Percentiles rank a stretch among this genome's conserved stretches.
Evolutionary conservation across 2,888 invertebrate species (phyloP).

Genomic region (Callimorpha dominula): DNA sequence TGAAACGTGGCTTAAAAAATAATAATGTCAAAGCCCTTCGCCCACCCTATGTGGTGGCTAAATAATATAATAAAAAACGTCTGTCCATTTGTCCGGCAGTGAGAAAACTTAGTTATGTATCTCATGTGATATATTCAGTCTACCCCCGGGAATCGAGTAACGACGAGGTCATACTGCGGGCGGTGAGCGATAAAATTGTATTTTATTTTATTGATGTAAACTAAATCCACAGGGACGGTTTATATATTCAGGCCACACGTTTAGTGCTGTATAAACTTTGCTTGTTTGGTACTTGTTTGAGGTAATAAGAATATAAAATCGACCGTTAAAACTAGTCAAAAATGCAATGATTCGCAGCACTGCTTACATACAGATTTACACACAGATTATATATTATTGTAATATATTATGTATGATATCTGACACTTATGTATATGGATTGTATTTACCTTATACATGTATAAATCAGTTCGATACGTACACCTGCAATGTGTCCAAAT

Average conservation of each 20-base stretch:
- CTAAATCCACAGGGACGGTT: background rate
- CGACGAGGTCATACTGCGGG: constrained; percentile 22
- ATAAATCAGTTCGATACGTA: too few relatives aligned
- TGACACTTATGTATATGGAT: too few relatives aligned
- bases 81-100: constrained; percentile 23
- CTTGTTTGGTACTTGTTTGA: background rate
- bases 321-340: background rate
- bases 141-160: constrained; percentile 5
- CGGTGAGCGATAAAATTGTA: constrained; percentile 17
- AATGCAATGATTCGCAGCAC: background rate
- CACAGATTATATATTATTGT: too few relatives aligned
- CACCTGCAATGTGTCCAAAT: too few relatives aligned
- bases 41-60: constrained; percentile 15
- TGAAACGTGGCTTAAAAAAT: constrained; percentile 8
- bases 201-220: constrained; percentile 2
- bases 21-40: constrained; percentile 12
- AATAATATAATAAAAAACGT: constrained; percentile 41
- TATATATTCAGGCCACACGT: background rate
- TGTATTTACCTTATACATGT: too few relatives aligned
- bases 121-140: constrained; percentile 33
- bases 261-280: background rate
- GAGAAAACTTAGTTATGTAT: constrained; percentile 49
- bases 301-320: background rate
- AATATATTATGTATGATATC: too few relatives aligned
- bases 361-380: background rate